phyloP scores from a whole-genome alignment of 2,888 invertebrate species.

The Orchestes rusci region DNA sequence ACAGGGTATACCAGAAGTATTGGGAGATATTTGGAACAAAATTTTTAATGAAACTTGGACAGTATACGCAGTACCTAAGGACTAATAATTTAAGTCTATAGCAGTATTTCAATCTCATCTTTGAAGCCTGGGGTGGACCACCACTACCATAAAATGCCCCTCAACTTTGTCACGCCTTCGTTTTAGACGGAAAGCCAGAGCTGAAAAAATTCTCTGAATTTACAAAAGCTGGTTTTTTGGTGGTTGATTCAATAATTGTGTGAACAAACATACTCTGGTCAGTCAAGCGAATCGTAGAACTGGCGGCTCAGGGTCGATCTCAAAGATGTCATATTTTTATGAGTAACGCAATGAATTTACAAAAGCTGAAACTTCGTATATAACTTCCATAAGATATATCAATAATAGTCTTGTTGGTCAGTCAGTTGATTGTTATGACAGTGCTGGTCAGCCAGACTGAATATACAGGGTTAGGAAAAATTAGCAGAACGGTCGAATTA shows the following conservation, averaged over 20 bases:
- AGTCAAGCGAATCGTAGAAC: conserved; percentile 5
- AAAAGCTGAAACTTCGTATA: not conserved
- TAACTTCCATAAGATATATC: too few relatives aligned
- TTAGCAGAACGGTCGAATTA: too few relatives aligned
- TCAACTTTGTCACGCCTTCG: too few relatives aligned
- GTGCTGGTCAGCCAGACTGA: conserved; percentile 4
- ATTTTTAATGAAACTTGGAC: too few relatives aligned
- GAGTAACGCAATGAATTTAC: conserved; percentile 2
- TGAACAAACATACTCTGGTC: conserved; percentile 5
- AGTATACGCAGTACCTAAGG: too few relatives aligned
- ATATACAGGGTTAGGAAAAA: too few relatives aligned
- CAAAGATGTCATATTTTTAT: not conserved
- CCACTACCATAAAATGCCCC: too few relatives aligned
- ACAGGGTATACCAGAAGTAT: too few relatives aligned
- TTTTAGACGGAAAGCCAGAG: conserved; percentile 5
- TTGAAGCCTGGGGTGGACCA: too few relatives aligned
- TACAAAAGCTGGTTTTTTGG: conserved; percentile 5
- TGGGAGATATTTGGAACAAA: too few relatives aligned
- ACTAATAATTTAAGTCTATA: too few relatives aligned
- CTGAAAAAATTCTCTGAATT: conserved; percentile 5
- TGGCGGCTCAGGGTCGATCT: not conserved
- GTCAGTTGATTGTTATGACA: conserved; percentile 1
- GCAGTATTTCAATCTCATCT: too few relatives aligned
- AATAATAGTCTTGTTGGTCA: conserved; percentile 3
- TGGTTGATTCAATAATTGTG: conserved; percentile 3